A percentile compares a stretch with the other conserved stretches of the same genome.
Evolutionary conservation across 1,140 invertebrate genomes (phyloP).

Genomic region (Sitophilus oryzae): DNA sequence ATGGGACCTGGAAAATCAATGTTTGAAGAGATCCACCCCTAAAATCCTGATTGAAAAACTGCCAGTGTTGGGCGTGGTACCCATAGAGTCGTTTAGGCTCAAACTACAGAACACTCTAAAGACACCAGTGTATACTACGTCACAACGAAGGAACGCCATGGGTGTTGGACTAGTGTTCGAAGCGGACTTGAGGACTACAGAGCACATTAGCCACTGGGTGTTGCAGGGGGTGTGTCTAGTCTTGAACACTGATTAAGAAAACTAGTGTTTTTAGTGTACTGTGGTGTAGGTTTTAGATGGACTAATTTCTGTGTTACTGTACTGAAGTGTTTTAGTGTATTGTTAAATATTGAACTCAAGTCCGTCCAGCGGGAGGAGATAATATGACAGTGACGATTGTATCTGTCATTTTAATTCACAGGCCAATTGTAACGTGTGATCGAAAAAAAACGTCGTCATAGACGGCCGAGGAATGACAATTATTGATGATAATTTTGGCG

Average conservation of each 20-base stretch:
- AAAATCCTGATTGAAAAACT: constrained; percentile 82
- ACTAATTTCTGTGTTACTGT: too few relatives aligned
- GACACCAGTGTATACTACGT: constrained; percentile 85
- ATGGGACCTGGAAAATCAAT: constrained; percentile 69
- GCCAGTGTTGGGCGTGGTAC: constrained; percentile 76
- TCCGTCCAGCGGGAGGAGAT: too few relatives aligned
- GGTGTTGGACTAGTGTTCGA: constrained; percentile 86
- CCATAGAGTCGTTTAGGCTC: constrained; percentile 75
- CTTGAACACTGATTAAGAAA: constrained; percentile 64
- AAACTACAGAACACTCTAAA: constrained; percentile 81
- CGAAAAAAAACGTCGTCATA: too few relatives aligned
- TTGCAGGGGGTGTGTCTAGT: constrained; percentile 81
- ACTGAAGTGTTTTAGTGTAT: too few relatives aligned
- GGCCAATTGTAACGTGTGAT: too few relatives aligned
- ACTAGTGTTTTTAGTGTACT: too few relatives aligned
- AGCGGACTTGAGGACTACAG: constrained; percentile 71
- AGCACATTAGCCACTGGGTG: constrained; percentile 81
- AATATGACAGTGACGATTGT: too few relatives aligned
- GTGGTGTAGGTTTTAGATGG: too few relatives aligned
- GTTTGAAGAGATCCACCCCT: constrained; percentile 68
- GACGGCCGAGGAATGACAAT: too few relatives aligned
- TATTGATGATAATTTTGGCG: too few relatives aligned
- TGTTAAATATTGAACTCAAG: too few relatives aligned
- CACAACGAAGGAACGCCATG: constrained; percentile 76
- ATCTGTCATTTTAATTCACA: too few relatives aligned